These are phyloP conservation scores for Melipona beecheii DNA, from an alignment of 2,888 invertebrate species.

Conservation along the genomic window DNA sequence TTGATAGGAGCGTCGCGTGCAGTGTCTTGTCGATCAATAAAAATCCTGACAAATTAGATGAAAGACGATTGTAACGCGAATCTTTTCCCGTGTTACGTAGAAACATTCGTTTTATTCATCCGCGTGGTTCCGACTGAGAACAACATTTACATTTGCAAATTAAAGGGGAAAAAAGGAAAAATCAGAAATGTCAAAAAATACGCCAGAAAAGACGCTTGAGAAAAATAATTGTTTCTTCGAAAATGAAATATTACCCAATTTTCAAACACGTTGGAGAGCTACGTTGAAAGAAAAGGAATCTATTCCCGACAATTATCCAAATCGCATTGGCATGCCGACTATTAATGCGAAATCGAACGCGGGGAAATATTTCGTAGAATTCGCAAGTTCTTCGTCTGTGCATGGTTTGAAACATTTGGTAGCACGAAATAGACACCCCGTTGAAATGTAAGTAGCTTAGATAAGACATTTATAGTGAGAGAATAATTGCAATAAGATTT, in stretches of 20 bases:
- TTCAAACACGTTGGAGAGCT: conserved; percentile 30
- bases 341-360: conserved; percentile 64
- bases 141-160: no score
- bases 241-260: conserved; percentile 61
- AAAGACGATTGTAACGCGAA: neutral
- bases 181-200: neutral
- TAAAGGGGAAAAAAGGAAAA: neutral
- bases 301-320: conserved; percentile 29
- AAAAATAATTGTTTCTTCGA: conserved; percentile 16
- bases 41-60: neutral
- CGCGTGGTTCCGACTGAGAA: neutral
- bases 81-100: neutral
- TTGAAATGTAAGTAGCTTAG: conserved; percentile 67
- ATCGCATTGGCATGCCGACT: conserved; percentile 69
- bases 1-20: conserved; percentile 39
- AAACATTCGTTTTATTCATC: no score
- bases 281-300: conserved; percentile 5
- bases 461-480: neutral
- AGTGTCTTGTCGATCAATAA: neutral
- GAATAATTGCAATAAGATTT: neutral
- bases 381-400: conserved; percentile 68
- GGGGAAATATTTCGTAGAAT: conserved; percentile 72
- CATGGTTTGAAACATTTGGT: conserved; percentile 77
- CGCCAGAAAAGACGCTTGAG: neutral
- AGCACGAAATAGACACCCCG: conserved; percentile 72